Evolutionary conservation across 1,140 invertebrate species (phyloP), one percentile per base, ranked within the genome.

Genomic region (Caenorhabditis latens): DNA sequence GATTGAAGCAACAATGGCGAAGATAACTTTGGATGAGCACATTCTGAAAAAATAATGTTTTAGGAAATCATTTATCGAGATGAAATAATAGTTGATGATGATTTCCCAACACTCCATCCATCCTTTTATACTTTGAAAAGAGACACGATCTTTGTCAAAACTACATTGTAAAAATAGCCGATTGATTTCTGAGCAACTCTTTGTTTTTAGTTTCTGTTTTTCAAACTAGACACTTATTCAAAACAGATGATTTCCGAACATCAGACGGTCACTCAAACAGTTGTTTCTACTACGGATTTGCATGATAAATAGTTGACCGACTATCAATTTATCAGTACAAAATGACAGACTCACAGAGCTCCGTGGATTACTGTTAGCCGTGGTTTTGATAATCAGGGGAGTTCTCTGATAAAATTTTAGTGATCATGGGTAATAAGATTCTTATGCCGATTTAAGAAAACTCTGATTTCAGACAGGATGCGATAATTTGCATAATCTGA

Each of bases 221-320:
- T 63, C 58, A 63, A 63, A 63, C 61, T 63, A 63, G 61, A 63
- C 24, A 63, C 14, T 24, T 63, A 63, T 63, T 63, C 61, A 63
- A 63, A 63, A 63, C 40, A 24, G 61, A 1, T 63, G 61, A 63
- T 63, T 21, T 63, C 11, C 61, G 61, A 63, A 63, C 21, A 63
- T 24, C 61, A 32, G 61, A 63, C 24, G 61, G 61, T 63, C 61
- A 63, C 61, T 63, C 21, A 9, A 11, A 32, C 7, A 2, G 9
- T 13, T 63, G 24, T 63, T 63, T 63, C 61, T 32, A 63, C 24
- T 32, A 32, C 32, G 61, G 9, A 63, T 63, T 63, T 63, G 61
- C 61, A 63, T 63, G 11, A 53, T 14, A 13, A 63, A 63, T 24
- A 63, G 61, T 63, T 63, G 21, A 32, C 61, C 24, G 9, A 32